Conservation (phyloP, 2,888 invertebrate genomes). For the Fragum sueziense region DNA sequence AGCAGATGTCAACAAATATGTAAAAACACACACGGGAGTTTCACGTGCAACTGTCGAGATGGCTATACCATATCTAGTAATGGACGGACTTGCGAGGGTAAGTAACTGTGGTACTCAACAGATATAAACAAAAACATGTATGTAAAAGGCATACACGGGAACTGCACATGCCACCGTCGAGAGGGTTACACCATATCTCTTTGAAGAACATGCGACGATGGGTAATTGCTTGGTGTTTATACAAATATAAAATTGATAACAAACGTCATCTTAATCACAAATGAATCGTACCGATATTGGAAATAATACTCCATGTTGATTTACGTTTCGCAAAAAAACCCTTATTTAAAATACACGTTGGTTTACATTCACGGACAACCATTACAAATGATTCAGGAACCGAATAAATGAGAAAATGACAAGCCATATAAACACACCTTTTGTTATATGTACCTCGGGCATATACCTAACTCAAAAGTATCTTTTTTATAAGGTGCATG, state of each 20-base stretch:
- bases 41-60: not conserved
- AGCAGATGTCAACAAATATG: slow-evolving; percentile 1
- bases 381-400: too few species aligned
- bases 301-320: too few species aligned
- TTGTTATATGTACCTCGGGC: too few species aligned
- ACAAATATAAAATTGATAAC: too few species aligned
- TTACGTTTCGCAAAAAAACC: too few species aligned
- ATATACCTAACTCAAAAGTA: not conserved
- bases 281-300: too few species aligned
- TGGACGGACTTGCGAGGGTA: slow-evolving; percentile 6
- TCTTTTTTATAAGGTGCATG: not conserved
- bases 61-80: not conserved
- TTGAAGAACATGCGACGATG: not conserved
- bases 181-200: not conserved
- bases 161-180: not conserved
- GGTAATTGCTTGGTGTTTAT: too few species aligned
- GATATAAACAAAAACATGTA: not conserved
- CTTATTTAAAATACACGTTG: too few species aligned
- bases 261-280: too few species aligned
- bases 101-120: too few species aligned
- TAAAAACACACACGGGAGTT: not conserved
- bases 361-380: too few species aligned
- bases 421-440: not conserved
- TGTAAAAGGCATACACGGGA: not conserved
- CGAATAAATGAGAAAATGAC: not conserved